Base-by-base conservation (phyloP, 37 sponge, comb jelly and placozoan species). In the Mnemiopsis leidyi region DNA sequence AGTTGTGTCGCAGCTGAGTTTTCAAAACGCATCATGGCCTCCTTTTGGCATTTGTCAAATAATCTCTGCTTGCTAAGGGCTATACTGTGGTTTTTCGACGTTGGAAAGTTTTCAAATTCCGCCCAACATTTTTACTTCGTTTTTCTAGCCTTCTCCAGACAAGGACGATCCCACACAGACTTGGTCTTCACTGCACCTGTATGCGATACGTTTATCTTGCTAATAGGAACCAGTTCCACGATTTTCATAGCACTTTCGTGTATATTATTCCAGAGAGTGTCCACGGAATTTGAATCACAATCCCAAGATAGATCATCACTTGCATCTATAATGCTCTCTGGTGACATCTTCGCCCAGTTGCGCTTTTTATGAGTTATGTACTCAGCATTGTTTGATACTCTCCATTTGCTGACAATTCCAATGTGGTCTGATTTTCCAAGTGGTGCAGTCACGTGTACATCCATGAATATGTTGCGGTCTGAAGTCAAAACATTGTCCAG, bases 361-460 rank as follows among this genome's bases (percentile, higher is more conserved):
- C 18, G 23, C 26, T 79, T 79, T 34, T 79, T 38, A 36, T 3
- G 31, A 20, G 82, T 36, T 36, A 79, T 79, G 82, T 26, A 79
- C 36, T 79, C 82, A 28, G 16, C 35, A 38, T 79, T 34, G 35
- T 79, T 79, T 36, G 82, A 31, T 36, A 79, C 26, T 79, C 26
- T 79, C 28, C 18, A 26, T 26, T 23, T 36, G 38, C 18, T 26
- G 26, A 20, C 26, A 26, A 79, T 34, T 79, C 82, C 82, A 36
- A 73, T 28, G 38, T 79, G 82, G 38, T 79, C 82, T 79, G 82
- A 79, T 79, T 79, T 79, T 36, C 82, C 82, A 36, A 79, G 26
- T 21, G 28, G 28, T 79, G 82, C 82, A 21, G 82, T 79, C 18
- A 20, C 35, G 16, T 20, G 16, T 3, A 26, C 36, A 2, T 20